Conservation (phyloP, 2,113 vertebrate genomes). For the Epinephelus lanceolatus region DNA sequence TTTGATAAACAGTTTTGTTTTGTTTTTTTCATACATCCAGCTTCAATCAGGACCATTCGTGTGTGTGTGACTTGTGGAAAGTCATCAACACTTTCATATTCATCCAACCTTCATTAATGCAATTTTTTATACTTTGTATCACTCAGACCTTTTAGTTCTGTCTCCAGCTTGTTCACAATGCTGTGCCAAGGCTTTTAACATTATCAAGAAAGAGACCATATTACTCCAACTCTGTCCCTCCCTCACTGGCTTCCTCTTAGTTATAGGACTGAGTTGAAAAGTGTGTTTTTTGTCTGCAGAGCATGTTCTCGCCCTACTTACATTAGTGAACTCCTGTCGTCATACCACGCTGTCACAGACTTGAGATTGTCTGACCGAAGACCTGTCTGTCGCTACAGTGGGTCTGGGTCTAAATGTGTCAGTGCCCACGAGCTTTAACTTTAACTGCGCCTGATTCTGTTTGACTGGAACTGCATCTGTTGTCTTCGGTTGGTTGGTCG, state of each 20-base stretch:
- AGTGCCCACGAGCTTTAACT: not conserved
- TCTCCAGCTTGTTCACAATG: not conserved
- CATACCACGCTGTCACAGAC: not conserved
- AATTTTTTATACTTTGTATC: not conserved
- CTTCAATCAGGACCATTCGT: not conserved
- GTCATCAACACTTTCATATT: not conserved
- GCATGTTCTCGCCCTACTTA: not conserved
- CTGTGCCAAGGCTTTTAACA: conserved; percentile 8
- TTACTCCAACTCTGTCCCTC: not conserved
- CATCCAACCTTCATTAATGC: not conserved
- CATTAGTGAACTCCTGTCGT: not conserved
- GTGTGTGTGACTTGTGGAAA: not conserved
- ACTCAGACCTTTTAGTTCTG: not conserved
- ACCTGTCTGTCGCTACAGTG: not conserved
- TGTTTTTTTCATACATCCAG: not conserved
- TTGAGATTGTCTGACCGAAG: not conserved
- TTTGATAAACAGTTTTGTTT: no score
- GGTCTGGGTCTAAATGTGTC: not conserved
- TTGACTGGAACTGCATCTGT: not conserved
- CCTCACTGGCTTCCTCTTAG: not conserved
- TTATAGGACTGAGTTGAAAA: conserved; percentile 2
- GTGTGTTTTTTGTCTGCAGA: not conserved
- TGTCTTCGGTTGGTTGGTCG: no score
- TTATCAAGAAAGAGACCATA: not conserved
- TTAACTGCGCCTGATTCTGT: not conserved